Base-by-base conservation (phyloP, 2,888 invertebrate genomes). In the Heliothis peltigera region DNA sequence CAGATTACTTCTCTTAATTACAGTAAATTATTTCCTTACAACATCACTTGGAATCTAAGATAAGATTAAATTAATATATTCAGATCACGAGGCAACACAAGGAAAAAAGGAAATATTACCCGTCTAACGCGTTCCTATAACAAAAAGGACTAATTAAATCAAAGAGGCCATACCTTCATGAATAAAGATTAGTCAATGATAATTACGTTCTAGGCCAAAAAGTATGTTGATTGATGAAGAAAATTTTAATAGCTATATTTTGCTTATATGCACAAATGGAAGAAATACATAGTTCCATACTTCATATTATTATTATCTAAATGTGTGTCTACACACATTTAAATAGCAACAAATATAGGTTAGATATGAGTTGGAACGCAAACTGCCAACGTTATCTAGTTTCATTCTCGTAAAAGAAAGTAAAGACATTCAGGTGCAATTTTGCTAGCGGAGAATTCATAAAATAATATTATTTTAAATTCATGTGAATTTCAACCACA, bases 11-110 rank as follows among this genome's bases (percentile, higher is more conserved):
- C 7, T 39, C 28, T 70, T 51, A 61, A 70, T 63, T 63, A 18
- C 17, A 44, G 8, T 10, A 18, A 67, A 60, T 68, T n/a, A n/a
- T n/a, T 44, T 52, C 19, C 12, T 68, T 12, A 54, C 3, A n/a
- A 58, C 19, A 2, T 44, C 25, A 0, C 28, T 22, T 44, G 43
- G 17, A 10, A 55, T 44, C 18, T 21, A 22, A 54, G 56, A 54
- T 48, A 44, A 53, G 18, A 22, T 47, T 42, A 35, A 43, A 51
- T 21, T 59, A 59, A 65, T 70, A 28, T 63, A 66, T 76, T 57
- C 44, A 35, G 56, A 12, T 39, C 46, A 54, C 53, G 47, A 47
- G 32, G 10, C 21, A 42, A 32, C n/a, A 25, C 35, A 53, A 42
- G 19, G 6, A 53, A 46, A 25, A 57, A 60, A 1, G 39, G 17